Percentiles rank a stretch among this genome's conserved stretches.
These are phyloP conservation scores for Kryphioiulus occultus DNA, from an alignment of 2,888 invertebrate genomes.

Conservation along the genomic window DNA sequence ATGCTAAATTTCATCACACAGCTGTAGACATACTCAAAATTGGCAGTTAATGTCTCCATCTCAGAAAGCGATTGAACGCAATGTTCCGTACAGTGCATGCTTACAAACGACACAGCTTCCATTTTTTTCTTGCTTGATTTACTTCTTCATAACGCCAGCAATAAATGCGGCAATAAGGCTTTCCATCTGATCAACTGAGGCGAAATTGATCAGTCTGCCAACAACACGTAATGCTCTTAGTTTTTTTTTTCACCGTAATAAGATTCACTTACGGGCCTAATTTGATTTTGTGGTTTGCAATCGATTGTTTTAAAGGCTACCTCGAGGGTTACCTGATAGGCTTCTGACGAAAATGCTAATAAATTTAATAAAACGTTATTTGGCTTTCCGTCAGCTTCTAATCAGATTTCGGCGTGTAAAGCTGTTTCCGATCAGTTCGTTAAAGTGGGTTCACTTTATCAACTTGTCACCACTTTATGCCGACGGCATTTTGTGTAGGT, in stretches of 20 bases:
- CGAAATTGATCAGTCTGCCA: neutral
- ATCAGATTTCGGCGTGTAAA: neutral
- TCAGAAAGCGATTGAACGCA: neutral
- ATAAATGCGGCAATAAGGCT: neutral
- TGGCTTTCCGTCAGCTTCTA: neutral
- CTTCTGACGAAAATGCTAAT: neutral
- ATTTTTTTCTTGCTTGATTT: neutral
- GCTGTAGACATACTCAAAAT: neutral
- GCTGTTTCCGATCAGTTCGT: neutral
- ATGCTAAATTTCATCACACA: neutral
- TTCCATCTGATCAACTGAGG: neutral
- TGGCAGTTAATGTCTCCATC: neutral
- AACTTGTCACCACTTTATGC: neutral
- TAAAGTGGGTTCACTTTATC: neutral
- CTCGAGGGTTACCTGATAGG: neutral
- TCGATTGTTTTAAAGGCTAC: neutral
- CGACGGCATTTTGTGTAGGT: neutral
- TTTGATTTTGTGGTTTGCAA: neutral
- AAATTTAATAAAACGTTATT: neutral
- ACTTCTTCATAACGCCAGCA: neutral
- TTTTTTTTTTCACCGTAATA: neutral
- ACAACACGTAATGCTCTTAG: neutral
- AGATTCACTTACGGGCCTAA: neutral
- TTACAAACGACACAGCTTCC: too few species aligned
- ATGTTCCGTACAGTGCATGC: neutral